These are phyloP conservation scores for Himalopsyche tibetana DNA, from an alignment of 2,888 invertebrate genomes.

Conservation along the genomic window DNA sequence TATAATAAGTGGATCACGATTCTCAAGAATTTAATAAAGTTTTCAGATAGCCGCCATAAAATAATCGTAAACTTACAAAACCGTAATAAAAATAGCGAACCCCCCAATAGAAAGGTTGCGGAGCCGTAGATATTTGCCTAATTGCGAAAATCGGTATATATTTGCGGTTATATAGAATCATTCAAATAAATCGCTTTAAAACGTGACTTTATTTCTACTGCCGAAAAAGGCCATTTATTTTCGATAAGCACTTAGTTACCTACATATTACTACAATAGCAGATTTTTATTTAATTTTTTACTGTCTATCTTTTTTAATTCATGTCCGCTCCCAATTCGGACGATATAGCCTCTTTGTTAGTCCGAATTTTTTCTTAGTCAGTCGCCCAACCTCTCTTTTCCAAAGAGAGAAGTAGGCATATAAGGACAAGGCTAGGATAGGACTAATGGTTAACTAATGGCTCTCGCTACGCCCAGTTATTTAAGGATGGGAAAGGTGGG, in stretches of 20 bases:
- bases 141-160: not conserved
- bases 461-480: no score
- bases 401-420: no score
- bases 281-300: no score
- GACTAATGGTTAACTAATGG: no score
- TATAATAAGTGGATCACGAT: constrained; percentile 4
- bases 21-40: constrained; percentile 21
- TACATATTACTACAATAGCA: no score
- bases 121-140: not conserved
- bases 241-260: not conserved
- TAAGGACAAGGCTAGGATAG: no score
- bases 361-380: no score
- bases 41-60: not conserved
- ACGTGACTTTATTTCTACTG: not conserved
- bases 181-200: not conserved
- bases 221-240: not conserved
- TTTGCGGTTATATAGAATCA: not conserved
- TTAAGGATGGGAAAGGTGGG: no score
- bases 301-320: no score
- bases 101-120: not conserved
- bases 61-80: constrained; percentile 26
- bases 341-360: no score
- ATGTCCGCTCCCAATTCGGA: no score
- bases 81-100: not conserved
- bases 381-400: no score